Evolutionary conservation across 2,113 vertebrate genomes (phyloP).

Genomic region (Thunnus thynnus): DNA sequence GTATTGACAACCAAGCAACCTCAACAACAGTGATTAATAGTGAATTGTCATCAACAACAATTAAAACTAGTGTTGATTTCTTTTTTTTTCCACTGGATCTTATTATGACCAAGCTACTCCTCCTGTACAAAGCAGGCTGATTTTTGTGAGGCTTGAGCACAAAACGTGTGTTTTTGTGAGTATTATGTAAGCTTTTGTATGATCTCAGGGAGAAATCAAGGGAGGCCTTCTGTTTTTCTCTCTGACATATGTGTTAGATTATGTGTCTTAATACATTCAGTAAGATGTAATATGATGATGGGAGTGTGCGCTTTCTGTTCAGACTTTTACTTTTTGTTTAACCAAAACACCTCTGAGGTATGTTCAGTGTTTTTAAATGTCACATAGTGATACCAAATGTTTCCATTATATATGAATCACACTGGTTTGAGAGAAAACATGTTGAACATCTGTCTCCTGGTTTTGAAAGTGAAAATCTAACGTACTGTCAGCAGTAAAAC

Average conservation of each 20-base stretch:
- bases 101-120: background rate
- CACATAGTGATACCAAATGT: background rate
- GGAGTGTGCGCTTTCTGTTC: constrained; percentile 26
- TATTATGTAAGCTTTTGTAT: constrained; percentile 45
- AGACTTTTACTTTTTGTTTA: constrained; percentile 16
- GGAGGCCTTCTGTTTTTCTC: constrained; percentile 44
- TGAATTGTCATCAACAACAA: background rate
- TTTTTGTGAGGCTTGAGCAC: constrained; percentile 7
- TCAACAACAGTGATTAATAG: constrained; percentile 23
- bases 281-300: constrained; percentile 38
- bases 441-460: background rate
- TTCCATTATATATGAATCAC: constrained; percentile 22
- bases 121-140: background rate
- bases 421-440: constrained; percentile 21
- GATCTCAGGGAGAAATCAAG: constrained; percentile 52
- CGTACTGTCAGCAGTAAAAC: constrained; percentile 7
- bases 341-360: background rate
- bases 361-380: constrained; percentile 12
- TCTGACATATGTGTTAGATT: constrained; percentile 57
- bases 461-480: constrained; percentile 10
- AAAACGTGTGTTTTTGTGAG: constrained; percentile 35
- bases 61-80: background rate
- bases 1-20: constrained; percentile 37
- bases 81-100: constrained; percentile 40
- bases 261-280: constrained; percentile 49